Percentiles rank a stretch among this genome's conserved stretches.
phyloP scores from a whole-genome alignment of 37 sponge, comb jelly and placozoan species.

The Aplysina aerophoba region DNA sequence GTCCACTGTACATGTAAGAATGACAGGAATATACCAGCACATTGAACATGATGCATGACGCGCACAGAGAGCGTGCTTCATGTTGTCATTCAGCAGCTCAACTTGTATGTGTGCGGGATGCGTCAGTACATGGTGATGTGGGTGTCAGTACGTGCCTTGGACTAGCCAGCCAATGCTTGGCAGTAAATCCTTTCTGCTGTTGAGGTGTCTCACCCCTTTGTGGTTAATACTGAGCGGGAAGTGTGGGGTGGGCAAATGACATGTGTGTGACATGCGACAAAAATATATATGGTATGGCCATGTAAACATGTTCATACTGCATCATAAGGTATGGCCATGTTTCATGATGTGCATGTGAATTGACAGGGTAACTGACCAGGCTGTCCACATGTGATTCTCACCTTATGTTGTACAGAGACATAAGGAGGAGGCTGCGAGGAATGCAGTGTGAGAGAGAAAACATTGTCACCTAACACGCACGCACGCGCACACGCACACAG shows the following conservation, averaged over 20 bases:
- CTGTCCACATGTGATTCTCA: neutral
- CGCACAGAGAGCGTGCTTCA: neutral
- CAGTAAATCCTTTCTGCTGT: constrained; percentile 47
- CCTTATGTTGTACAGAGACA: constrained; percentile 88
- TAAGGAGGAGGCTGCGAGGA: constrained; percentile 53
- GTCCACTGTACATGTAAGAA: no score
- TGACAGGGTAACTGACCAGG: neutral
- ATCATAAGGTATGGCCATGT: no score
- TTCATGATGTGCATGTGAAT: neutral
- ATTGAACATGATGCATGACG: neutral
- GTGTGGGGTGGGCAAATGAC: neutral
- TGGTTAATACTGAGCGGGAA: constrained; percentile 64
- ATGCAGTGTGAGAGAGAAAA: neutral
- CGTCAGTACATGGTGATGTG: no score
- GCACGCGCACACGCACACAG: no score
- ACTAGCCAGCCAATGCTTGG: constrained; percentile 55
- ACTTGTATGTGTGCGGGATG: no score
- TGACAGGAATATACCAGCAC: no score
- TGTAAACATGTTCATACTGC: no score
- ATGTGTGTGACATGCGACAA: neutral
- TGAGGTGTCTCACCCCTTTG: constrained; percentile 58
- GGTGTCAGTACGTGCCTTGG: constrained; percentile 44
- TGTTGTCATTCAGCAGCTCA: no score
- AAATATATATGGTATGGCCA: neutral
- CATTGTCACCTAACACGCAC: neutral